phyloP scores from a whole-genome alignment of 2,888 invertebrate genomes.

The Cylloceria caligata region DNA sequence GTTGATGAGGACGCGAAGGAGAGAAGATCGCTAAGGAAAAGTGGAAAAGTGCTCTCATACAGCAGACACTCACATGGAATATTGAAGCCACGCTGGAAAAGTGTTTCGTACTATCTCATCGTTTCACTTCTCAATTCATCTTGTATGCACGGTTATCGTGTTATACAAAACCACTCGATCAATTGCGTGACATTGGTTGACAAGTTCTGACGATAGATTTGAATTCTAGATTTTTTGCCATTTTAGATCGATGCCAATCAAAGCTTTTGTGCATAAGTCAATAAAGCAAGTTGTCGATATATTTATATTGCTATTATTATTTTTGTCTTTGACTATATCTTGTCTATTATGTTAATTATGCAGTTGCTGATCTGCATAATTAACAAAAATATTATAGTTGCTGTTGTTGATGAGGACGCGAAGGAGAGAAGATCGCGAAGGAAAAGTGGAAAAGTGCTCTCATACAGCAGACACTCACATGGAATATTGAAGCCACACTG shows the following conservation, averaged over 20 bases:
- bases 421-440: constrained; percentile 31
- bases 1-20: constrained; percentile 10
- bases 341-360: too few relatives aligned
- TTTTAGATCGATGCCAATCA: background rate
- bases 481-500: background rate
- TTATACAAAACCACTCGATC: constrained; percentile 23
- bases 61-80: constrained; percentile 4
- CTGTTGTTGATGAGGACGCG: too few relatives aligned
- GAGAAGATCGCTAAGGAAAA: constrained; percentile 34
- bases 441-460: constrained; percentile 51
- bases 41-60: constrained; percentile 48
- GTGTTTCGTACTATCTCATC: background rate
- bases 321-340: too few relatives aligned
- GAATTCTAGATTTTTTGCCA: background rate
- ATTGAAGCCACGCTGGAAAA: constrained; percentile 10
- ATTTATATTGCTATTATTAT: too few relatives aligned
- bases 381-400: too few relatives aligned
- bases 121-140: constrained; percentile 7
- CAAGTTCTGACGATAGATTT: background rate
- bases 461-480: constrained; percentile 12
- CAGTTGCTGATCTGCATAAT: too few relatives aligned
- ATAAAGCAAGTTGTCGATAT: too few relatives aligned
- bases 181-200: background rate
- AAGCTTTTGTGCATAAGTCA: background rate
- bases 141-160: background rate